phyloP scores from a whole-genome alignment of 2,797 vertebrate species.

The Oreochromis grahami region DNA sequence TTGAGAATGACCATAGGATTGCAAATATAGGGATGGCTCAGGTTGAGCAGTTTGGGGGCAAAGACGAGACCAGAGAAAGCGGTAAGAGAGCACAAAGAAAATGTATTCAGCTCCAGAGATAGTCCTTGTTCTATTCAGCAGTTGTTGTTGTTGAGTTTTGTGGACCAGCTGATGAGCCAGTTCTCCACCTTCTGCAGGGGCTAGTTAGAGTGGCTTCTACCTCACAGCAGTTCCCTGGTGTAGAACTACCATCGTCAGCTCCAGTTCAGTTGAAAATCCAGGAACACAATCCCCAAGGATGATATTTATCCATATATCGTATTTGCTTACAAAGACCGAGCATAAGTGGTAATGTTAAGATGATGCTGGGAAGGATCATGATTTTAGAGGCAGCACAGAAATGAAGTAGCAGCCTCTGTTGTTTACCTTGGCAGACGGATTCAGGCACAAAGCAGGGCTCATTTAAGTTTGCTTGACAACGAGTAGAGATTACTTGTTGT shows the following conservation, averaged over 20 bases:
- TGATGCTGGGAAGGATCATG: neutral
- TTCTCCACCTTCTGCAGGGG: neutral
- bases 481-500: neutral
- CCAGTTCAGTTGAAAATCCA: neutral
- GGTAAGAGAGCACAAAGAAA: neutral
- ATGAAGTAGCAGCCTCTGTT: neutral
- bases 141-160: neutral
- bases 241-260: neutral
- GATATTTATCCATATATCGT: neutral
- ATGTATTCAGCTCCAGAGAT: neutral
- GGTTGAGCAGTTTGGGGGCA: neutral
- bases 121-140: accelerated
- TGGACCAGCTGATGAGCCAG: neutral
- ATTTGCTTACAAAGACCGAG: accelerated
- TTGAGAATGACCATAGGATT: accelerated
- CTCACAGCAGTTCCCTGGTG: neutral
- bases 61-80: neutral
- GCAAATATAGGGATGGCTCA: accelerated
- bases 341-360: neutral
- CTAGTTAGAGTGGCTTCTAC: neutral
- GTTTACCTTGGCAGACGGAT: neutral
- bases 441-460: neutral
- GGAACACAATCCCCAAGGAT: neutral
- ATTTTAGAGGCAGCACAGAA: neutral
- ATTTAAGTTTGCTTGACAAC: neutral